Evolutionary conservation across 2,797 vertebrate species (phyloP), one percentile per base, ranked within the genome.

Genomic region (Hapalemur alaotrensis): DNA sequence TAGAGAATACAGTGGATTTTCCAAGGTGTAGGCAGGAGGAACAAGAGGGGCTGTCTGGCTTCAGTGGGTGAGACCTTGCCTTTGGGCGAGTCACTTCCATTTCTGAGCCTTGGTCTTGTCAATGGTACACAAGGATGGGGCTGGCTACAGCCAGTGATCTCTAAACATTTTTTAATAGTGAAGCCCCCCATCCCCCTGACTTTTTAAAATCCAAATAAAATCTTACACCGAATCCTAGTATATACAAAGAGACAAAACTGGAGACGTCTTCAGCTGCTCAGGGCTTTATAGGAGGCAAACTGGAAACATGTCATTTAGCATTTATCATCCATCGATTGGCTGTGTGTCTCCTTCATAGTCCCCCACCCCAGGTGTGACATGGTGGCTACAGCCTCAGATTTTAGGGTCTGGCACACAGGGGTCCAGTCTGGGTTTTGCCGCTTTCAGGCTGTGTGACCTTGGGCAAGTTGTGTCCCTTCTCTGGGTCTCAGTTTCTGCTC

Each of bases 181-280:
- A n/a, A 35, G 4, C 23, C 38, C 41, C 79, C 28, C 28, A 15
- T 38, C 18, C 10, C 65, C 50, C 54, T 17, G 52, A 75, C 52
- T 79, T 54, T 75, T 57, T 75, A 61, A 48, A 79, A 61, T 54
- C n/a, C 48, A 73, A n/a, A 35, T 86, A 89, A 94, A 82, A 75
- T 32, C 73, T 80, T 67, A 30, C 38, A n/a, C 17, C 15, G 28
- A 72, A 54, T 85, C 38, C 38, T 23, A 22, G 38, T 41, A 35
- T 41, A 38, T 72, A 80, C 82, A 65, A 38, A 91, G 84, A 85
- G 25, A 76, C 28, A 76, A 61, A 87, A 78, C 1, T 59, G 43
- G 43, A 87, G 80, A 25, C 7, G 7, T 52, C 57, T 70, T 32
- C 7, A 65, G 10, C 5, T 46, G 25, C 88, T 81, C 22, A 25